phyloP scores from a whole-genome alignment of 1,140 invertebrate species.

The Daktulosphaira vitifoliae region DNA sequence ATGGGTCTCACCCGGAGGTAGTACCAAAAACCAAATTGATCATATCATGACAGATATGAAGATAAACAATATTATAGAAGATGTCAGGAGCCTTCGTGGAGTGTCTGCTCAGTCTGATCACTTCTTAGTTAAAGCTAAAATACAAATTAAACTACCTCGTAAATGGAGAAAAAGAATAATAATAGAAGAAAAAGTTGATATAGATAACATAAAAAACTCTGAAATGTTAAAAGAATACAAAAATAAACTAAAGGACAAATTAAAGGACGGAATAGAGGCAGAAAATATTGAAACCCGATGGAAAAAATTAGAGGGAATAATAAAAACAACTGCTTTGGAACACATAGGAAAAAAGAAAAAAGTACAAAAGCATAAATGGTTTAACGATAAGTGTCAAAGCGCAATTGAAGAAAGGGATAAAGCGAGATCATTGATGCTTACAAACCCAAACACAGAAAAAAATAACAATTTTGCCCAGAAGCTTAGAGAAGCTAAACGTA shows the following conservation, averaged over 20 bases:
- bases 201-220: background rate
- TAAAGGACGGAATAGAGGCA: background rate
- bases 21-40: conserved; percentile 3
- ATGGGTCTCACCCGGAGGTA: background rate
- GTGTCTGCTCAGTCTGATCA: conserved; percentile 34
- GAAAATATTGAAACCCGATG: background rate
- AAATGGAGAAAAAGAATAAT: too few species aligned
- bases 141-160: too few species aligned
- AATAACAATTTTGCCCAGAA: conserved; percentile 1
- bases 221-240: background rate
- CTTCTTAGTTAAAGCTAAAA: conserved; percentile 28
- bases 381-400: conserved; percentile 27
- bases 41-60: conserved; percentile 11
- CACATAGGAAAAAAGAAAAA: conserved; percentile 7
- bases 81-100: too few species aligned
- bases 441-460: conserved; percentile 4
- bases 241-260: background rate
- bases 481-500: conserved; percentile 15
- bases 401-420: conserved; percentile 23
- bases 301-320: background rate
- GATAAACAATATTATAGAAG: too few species aligned
- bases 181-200: background rate
- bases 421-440: conserved; percentile 13
- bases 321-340: background rate
- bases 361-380: conserved; percentile 26